These are phyloP conservation scores for Pseudobourletiella spinata DNA, from an alignment of 1,140 invertebrate species.

Conservation along the genomic window DNA sequence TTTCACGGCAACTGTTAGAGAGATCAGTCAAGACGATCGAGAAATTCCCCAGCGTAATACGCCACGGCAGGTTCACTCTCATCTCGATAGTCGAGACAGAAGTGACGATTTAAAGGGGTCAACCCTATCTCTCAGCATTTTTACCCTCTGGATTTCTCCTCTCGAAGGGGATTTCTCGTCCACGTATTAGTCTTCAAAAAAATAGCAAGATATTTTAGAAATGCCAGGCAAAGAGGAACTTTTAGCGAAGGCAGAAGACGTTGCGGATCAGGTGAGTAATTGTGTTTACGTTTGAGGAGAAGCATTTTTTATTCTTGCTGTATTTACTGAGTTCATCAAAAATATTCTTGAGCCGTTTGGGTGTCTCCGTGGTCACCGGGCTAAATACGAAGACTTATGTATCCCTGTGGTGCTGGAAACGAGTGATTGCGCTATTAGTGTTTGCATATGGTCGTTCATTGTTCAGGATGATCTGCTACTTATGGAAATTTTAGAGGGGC, in stretches of 20 bases:
- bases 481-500: too few relatives aligned
- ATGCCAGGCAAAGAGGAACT: slow-evolving; percentile 81
- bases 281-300: slow-evolving; percentile 2
- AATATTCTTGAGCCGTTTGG: slow-evolving; percentile 40
- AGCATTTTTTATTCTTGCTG: slow-evolving; percentile 37
- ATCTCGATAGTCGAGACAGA: too few relatives aligned
- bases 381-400: neutral
- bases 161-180: too few relatives aligned
- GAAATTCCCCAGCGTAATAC: neutral
- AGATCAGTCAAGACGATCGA: too few relatives aligned
- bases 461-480: neutral
- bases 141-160: neutral
- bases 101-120: too few relatives aligned
- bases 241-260: slow-evolving; percentile 81
- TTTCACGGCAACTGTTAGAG: too few relatives aligned
- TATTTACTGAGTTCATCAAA: slow-evolving; percentile 30
- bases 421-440: neutral
- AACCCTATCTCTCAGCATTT: neutral
- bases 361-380: slow-evolving; percentile 36
- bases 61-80: too few relatives aligned
- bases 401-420: neutral
- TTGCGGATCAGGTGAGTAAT: slow-evolving; percentile 78
- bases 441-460: neutral
- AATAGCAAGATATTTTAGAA: slow-evolving; percentile 35
- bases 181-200: neutral